Evolutionary conservation across 2,113 vertebrate genomes (phyloP), one percentile per base, ranked within the genome.

Genomic region (Steatornis caripensis): DNA sequence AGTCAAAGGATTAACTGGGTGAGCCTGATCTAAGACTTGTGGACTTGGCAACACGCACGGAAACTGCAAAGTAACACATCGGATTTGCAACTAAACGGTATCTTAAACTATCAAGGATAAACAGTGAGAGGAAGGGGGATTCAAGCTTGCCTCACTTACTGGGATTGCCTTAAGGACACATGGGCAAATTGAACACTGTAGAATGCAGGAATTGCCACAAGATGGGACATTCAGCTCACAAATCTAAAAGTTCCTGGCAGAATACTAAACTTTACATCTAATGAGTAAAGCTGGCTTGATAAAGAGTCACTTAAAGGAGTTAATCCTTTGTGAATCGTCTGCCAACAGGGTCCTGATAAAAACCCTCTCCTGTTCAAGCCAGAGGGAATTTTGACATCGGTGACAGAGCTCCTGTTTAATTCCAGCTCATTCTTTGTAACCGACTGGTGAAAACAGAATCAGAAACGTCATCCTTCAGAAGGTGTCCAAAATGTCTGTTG

Each of bases 1-100:
- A 98, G 88, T 96, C 95, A 97, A 97, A 97, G 80, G 93, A 93
- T 98, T 97, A 97, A 91, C 91, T 95, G 88, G 69, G 71, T 79
- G 53, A 96, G 87, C 68, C 79, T 85, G 77, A 91, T 76, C 84
- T 90, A 85, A 95, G 89, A 41, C 41, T 77, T 93, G 71, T 60
- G 53, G 69, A 85, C 57, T 94, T 95, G 90, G 95, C 89, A 88
- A 94, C 1, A 2, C 75, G 46, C 69, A 45, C 75, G 96, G 97
- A 96, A 97, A 97, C 91, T 46, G 77, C 62, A 80, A 95, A 96
- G 92, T 66, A 95, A 88, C 41, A 60, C 58, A 62, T 46, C 0
- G 2, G 85, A 55, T 92, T 95, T 84, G 29, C 88, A 93, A 54
- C 60, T 48, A 57, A 80, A 51, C 8, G 21, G 48, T 43, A 32